A percentile compares a stretch with the other conserved stretches of the same genome.
These are phyloP conservation scores for Malthinus seriepunctatus DNA, from an alignment of 2,888 invertebrate genomes.

Conservation along the genomic window DNA sequence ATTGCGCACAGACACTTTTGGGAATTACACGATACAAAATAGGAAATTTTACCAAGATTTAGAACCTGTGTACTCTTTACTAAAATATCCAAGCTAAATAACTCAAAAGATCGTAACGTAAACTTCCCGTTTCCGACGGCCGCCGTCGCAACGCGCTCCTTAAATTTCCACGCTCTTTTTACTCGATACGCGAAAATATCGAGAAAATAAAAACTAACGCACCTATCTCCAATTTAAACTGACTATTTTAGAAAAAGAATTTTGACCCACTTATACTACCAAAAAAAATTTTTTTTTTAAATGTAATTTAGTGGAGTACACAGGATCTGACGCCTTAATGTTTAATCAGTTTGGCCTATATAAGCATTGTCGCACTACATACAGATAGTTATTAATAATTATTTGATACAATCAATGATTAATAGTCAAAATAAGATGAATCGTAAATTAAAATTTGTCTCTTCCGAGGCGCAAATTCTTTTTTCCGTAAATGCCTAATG, in stretches of 20 bases:
- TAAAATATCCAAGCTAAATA: not conserved
- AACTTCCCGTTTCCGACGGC: not conserved
- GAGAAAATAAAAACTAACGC: too few relatives aligned
- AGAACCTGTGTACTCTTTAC: slow-evolving; percentile 5
- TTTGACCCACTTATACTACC: too few relatives aligned
- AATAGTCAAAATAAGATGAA: slow-evolving; percentile 12
- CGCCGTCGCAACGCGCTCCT: slow-evolving; percentile 3
- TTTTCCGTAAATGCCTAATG: slow-evolving; percentile 14
- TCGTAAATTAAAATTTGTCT: slow-evolving; percentile 11
- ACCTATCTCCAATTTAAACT: too few relatives aligned
- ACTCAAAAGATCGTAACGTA: not conserved
- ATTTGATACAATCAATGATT: slow-evolving; percentile 24
- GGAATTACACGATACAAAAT: slow-evolving; percentile 30
- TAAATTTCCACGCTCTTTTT: slow-evolving; percentile 4
- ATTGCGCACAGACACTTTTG: slow-evolving; percentile 29
- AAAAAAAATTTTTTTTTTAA: not conserved
- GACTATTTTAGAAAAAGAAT: too few relatives aligned
- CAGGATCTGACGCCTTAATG: not conserved
- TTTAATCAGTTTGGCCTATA: slow-evolving; percentile 19
- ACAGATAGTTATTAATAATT: slow-evolving; percentile 20
- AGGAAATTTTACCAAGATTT: slow-evolving; percentile 14
- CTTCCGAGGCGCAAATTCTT: slow-evolving; percentile 9
- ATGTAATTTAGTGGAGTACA: slow-evolving; percentile 1
- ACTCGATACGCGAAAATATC: too few relatives aligned
- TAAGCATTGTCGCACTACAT: slow-evolving; percentile 28